Percentiles rank a stretch among this genome's conserved stretches.
phyloP scores from a whole-genome alignment of 1,140 invertebrate species.

The Drosophila sucinea region DNA sequence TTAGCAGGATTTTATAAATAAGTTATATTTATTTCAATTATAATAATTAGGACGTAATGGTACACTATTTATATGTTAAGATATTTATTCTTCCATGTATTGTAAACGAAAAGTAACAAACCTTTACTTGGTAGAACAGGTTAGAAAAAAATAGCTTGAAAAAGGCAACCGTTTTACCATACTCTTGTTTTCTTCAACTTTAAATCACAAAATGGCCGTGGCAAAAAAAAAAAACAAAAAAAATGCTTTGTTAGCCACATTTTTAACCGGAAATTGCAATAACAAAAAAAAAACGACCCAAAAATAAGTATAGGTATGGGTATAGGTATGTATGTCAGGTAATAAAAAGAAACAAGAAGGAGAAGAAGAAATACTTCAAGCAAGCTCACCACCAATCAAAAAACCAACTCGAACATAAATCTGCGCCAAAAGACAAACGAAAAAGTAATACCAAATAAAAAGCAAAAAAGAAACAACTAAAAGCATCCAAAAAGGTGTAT shows the following conservation, averaged over 20 bases:
- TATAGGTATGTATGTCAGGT: background rate
- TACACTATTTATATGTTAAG: too few species aligned
- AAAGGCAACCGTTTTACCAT: conserved; percentile 21
- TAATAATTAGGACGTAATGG: too few species aligned
- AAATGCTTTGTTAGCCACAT: conserved; percentile 3
- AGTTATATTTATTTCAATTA: too few species aligned
- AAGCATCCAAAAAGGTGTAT: conserved; percentile 23
- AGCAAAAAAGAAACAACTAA: conserved; percentile 27
- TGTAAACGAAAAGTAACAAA: too few species aligned
- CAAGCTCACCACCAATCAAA: conserved; percentile 51
- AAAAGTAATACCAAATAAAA: conserved; percentile 51
- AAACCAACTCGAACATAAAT: conserved; percentile 48
- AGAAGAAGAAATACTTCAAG: conserved; percentile 29
- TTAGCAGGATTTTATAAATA: too few species aligned
- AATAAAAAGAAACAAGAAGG: conserved; percentile 18
- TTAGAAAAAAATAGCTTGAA: conserved; percentile 7
- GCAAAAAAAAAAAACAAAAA: background rate
- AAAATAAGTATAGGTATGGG: background rate
- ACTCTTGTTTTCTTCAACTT: background rate
- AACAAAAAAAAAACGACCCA: conserved; percentile 8
- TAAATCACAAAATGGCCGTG: conserved; percentile 21
- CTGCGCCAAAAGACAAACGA: conserved; percentile 58
- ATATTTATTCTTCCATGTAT: too few species aligned
- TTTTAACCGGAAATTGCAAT: conserved; percentile 40
- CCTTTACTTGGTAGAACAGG: too few species aligned